Conservation (phyloP, 2,888 invertebrate genomes). For the Melieria omissa region DNA sequence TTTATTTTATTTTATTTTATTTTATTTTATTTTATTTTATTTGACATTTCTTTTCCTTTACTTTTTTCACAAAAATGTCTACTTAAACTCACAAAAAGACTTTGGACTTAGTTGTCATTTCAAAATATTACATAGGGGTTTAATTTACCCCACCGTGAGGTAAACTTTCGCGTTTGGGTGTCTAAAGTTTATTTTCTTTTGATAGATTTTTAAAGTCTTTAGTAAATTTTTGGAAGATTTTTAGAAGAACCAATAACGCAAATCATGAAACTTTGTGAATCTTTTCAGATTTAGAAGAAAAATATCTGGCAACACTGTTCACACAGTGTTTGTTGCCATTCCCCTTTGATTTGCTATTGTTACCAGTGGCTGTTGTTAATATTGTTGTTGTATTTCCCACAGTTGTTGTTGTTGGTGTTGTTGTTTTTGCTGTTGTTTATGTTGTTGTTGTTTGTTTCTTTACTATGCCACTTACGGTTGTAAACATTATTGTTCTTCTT, state of each 20-base stretch:
- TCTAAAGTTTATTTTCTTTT: too few species aligned
- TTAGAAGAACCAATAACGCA: too few species aligned
- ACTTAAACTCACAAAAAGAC: too few species aligned
- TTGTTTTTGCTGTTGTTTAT: too few species aligned
- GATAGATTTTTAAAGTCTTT: too few species aligned
- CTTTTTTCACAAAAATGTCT: too few species aligned
- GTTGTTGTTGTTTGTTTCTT: conserved; percentile 8
- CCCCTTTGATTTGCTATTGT: conserved; percentile 18
- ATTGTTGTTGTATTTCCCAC: conserved; percentile 9
- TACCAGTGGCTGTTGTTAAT: conserved; percentile 19
- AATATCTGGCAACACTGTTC: conserved; percentile 19
- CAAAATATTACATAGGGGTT: too few species aligned
- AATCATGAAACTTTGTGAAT: background rate
- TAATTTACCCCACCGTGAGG: too few species aligned
- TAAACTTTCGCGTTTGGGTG: too few species aligned
- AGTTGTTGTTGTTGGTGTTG: conserved; percentile 10
- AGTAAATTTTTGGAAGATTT: too few species aligned
- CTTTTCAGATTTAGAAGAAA: background rate
- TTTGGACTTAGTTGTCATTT: too few species aligned
- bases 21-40: conserved; percentile 13
- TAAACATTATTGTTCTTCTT: background rate
- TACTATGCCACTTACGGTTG: background rate
- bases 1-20: background rate
- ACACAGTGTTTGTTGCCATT: background rate
- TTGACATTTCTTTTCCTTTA: conserved; percentile 11